Conservation (phyloP, 2,113 vertebrate genomes). For the Microcebus jonahi region DNA sequence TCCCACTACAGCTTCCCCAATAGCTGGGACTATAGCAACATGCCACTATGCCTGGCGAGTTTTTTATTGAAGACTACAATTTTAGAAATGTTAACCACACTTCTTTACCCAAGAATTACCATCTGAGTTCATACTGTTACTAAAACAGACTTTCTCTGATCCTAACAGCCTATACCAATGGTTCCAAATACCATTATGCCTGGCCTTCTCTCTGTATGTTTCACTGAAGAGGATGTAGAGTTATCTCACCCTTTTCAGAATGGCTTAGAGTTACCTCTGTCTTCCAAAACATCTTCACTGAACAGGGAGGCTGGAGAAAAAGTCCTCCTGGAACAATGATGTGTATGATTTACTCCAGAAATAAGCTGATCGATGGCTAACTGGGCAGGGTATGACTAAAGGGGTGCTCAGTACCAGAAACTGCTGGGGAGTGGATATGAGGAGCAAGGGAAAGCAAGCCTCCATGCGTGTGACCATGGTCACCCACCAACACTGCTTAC, state of each 20-base stretch:
- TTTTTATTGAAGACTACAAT: neutral
- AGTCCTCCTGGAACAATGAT: neutral
- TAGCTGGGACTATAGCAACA: too few relatives aligned
- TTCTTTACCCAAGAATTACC: neutral
- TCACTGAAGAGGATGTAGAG: neutral
- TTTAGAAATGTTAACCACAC: constrained; percentile 37
- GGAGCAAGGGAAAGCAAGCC: constrained; percentile 72
- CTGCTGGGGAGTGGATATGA: constrained; percentile 22
- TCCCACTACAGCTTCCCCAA: too few relatives aligned
- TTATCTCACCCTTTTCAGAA: neutral
- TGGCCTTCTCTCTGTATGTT: neutral
- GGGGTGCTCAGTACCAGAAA: neutral
- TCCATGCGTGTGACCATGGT: constrained; percentile 67
- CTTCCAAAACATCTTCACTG: constrained; percentile 26
- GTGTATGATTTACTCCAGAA: neutral
- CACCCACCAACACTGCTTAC: constrained; percentile 73
- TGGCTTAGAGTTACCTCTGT: neutral
- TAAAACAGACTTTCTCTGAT: neutral
- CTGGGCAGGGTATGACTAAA: neutral
- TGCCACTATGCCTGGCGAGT: too few relatives aligned
- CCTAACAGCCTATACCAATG: neutral
- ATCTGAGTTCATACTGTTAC: neutral
- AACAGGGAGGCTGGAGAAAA: neutral
- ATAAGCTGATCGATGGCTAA: neutral
- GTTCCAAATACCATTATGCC: neutral